A percentile compares a stretch with the other conserved stretches of the same genome.
phyloP scores from a whole-genome alignment of 2,797 vertebrate genomes.

The Micropoecilia bifurca region DNA sequence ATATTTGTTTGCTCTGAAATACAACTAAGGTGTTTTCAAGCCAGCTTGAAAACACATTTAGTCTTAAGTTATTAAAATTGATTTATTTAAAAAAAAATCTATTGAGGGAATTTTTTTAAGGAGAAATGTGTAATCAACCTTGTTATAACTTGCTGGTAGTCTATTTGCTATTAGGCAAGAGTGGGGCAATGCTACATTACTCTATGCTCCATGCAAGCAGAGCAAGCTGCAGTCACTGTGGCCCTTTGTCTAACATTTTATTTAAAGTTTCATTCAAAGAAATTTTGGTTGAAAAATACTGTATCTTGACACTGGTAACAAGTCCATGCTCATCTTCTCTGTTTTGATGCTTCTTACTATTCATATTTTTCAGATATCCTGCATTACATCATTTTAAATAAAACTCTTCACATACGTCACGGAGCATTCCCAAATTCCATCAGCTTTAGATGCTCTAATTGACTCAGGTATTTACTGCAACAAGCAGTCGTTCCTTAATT shows the following conservation, averaged over 20 bases:
- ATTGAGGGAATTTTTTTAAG: not conserved
- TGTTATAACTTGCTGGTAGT: not conserved
- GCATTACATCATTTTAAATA: not conserved
- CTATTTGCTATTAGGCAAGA: not conserved
- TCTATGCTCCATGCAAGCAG: not conserved
- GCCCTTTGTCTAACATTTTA: not conserved
- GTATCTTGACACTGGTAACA: not conserved
- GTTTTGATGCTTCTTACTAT: not conserved
- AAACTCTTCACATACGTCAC: not conserved
- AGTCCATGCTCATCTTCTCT: not conserved
- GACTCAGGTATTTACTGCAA: slow-evolving; percentile 1
- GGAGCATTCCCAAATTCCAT: not conserved
- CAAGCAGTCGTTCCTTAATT: slow-evolving; percentile 11
- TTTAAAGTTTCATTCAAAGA: not conserved
- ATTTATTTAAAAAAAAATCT: too few relatives aligned
- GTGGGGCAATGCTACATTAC: not conserved
- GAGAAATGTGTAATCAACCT: not conserved
- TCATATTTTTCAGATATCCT: not conserved
- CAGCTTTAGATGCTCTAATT: not conserved
- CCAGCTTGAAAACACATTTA: too few relatives aligned
- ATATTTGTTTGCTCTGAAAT: not conserved
- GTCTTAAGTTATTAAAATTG: too few relatives aligned
- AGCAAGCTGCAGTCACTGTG: not conserved
- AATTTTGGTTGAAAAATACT: not conserved
- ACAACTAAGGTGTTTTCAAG: not conserved